A percentile compares a stretch with the other conserved stretches of the same genome.
Evolutionary conservation across 2,888 invertebrate genomes (phyloP).

Genomic region (Cacoxenus indagator): DNA sequence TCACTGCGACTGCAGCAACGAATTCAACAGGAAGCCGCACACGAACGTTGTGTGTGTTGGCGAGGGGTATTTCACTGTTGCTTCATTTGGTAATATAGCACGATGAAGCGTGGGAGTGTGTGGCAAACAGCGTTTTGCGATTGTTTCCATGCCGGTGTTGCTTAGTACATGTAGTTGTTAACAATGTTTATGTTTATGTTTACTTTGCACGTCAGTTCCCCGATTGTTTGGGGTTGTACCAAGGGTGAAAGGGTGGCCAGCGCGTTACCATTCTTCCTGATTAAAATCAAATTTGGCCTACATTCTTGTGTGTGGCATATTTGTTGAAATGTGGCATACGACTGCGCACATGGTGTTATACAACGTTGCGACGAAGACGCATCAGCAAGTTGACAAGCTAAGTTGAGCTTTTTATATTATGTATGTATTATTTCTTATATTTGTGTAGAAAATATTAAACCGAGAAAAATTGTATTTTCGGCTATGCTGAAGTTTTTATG

Average conservation of each 20-base stretch:
- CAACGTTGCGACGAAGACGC: too few species aligned
- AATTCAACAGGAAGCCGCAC: slow-evolving; percentile 22
- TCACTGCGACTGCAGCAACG: slow-evolving; percentile 16
- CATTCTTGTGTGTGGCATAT: not conserved
- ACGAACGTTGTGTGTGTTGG: not conserved
- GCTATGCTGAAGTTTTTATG: too few species aligned
- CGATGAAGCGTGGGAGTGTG: not conserved
- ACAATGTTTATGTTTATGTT: slow-evolving; percentile 16
- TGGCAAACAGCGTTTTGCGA: not conserved
- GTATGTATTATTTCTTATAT: too few species aligned
- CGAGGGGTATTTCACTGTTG: not conserved
- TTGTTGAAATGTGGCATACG: not conserved
- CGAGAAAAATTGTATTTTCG: too few species aligned
- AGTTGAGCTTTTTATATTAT: too few species aligned
- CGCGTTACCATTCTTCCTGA: not conserved
- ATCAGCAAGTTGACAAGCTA: too few species aligned
- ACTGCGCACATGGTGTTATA: too few species aligned
- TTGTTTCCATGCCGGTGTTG: slow-evolving; percentile 2
- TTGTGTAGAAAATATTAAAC: too few species aligned
- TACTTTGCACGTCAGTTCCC: slow-evolving; percentile 10
- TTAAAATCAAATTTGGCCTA: slow-evolving; percentile 13
- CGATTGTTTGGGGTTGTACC: not conserved
- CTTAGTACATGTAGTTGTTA: not conserved
- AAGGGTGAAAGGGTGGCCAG: not conserved
- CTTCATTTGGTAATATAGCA: not conserved